These are phyloP conservation scores for Shinisaurus crocodilurus DNA, from an alignment of 2,113 vertebrate genomes.

Conservation along the genomic window DNA sequence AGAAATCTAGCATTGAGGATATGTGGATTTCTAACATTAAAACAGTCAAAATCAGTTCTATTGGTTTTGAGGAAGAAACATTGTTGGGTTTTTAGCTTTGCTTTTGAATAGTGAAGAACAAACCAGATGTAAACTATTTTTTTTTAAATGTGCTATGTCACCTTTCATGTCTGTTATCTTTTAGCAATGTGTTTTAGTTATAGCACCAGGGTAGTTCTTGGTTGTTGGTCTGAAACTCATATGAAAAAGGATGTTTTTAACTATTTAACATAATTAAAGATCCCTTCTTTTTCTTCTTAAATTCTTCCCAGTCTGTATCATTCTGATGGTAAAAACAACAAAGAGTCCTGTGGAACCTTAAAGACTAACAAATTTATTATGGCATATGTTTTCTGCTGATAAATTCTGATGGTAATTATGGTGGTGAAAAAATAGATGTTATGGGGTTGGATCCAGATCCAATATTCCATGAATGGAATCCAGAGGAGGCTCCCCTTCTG, in stretches of 20 bases:
- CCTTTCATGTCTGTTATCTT: background rate
- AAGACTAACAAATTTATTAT: background rate
- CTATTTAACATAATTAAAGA: background rate
- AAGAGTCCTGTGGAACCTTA: background rate
- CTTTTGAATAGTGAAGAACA: background rate
- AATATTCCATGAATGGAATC: background rate
- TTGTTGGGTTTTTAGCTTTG: background rate
- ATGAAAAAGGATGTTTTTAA: background rate
- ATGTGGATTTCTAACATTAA: background rate
- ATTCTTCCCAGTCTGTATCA: background rate
- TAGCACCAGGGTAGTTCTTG: background rate
- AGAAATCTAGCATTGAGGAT: background rate
- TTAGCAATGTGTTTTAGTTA: background rate
- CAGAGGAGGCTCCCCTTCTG: background rate
- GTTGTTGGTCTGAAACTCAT: background rate
- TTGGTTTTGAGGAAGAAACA: background rate
- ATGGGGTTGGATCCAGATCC: background rate
- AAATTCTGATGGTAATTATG: background rate
- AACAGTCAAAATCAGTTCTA: background rate
- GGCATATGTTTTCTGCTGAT: background rate
- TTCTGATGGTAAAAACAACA: background rate
- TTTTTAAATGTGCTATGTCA: background rate
- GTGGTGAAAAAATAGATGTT: background rate
- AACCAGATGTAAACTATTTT: conserved; percentile 10
- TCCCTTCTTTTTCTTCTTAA: background rate